Evolutionary conservation across 2,797 vertebrate species (phyloP), one percentile per base, ranked within the genome.

Genomic region (Loriculus beryllinus): DNA sequence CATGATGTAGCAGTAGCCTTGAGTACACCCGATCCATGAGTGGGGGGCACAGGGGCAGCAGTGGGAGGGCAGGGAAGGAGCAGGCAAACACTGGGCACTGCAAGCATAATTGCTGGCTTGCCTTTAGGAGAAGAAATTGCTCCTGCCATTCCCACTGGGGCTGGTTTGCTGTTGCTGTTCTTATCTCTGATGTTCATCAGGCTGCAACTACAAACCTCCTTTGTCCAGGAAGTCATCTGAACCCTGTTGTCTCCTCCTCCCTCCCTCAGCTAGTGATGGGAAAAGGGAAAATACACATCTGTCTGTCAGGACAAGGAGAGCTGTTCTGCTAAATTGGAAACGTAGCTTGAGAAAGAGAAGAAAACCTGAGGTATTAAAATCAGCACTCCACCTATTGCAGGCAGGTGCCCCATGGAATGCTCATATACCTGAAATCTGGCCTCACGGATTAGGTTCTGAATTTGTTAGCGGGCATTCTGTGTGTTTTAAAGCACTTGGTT

Each of bases 81-180:
- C 93, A 95, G 94, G 93, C 96, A 86, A 56, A 95, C 7, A 11
- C 88, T 96, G 94, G 94, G 83, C 77, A 48, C 94, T 92, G 93
- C 96, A 96, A 92, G 92, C 22, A 0, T 93, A 97, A 97, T 97
- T 96, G 95, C 95, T 93, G 94, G 51, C 94, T 96, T 96, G 96
- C 97, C 96, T 97, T 93, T 75, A 92, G 97, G 96, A 96, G 96
- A 86, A 91, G 91, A 89, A 96, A 97, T 93, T 94, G 94, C 82
- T 96, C 95, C 96, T 97, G 97, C 96, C 88, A 28, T 95, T 97
- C 90, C 77, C 96, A 95, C 35, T 93, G 95, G 91, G 96, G 93
- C 97, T 97, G 97, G 97, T 98, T 98, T 98, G 91, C 88, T 95
- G 83, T 94, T 97, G 85, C 96, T 96, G 93, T 95, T 97, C 97